phyloP scores from a whole-genome alignment of 2,888 invertebrate species.

The Endomychus coccineus region DNA sequence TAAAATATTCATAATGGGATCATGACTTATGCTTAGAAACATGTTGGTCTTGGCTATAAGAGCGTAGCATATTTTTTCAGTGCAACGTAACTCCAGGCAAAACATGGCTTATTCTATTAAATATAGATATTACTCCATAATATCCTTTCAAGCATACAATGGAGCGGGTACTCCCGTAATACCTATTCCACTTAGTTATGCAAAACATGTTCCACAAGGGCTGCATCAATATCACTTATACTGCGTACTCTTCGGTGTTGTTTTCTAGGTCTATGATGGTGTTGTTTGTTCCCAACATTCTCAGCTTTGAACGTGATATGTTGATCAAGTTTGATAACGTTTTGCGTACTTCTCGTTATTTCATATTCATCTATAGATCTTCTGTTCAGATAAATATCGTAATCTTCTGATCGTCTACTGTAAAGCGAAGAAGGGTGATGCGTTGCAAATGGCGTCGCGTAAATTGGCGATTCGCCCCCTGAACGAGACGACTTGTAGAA shows the following conservation, averaged over 20 bases:
- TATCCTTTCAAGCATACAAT: too few relatives aligned
- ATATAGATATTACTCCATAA: too few relatives aligned
- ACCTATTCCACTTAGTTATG: too few relatives aligned
- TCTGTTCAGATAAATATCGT: constrained; percentile 39
- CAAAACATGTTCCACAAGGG: too few relatives aligned
- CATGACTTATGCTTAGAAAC: too few relatives aligned
- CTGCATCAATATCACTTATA: constrained; percentile 64
- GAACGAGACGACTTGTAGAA: constrained; percentile 44
- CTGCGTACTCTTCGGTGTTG: constrained; percentile 61
- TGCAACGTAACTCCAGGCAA: too few relatives aligned
- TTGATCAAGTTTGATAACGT: constrained; percentile 42
- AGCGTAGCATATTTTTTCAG: too few relatives aligned
- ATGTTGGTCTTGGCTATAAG: too few relatives aligned
- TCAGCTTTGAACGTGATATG: constrained; percentile 20
- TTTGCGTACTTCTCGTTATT: constrained; percentile 27
- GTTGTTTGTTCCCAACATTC: constrained; percentile 22
- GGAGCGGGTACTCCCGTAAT: too few relatives aligned
- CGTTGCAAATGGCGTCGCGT: constrained; percentile 35
- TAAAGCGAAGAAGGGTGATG: constrained; percentile 20
- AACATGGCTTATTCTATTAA: too few relatives aligned
- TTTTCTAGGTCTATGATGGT: constrained; percentile 46
- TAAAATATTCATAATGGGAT: too few relatives aligned
- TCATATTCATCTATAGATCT: constrained; percentile 28
- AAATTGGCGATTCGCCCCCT: constrained; percentile 39
- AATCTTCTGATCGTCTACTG: constrained; percentile 37